phyloP scores from a whole-genome alignment of 2,888 invertebrate genomes.

The Tuberolachnus salignus region DNA sequence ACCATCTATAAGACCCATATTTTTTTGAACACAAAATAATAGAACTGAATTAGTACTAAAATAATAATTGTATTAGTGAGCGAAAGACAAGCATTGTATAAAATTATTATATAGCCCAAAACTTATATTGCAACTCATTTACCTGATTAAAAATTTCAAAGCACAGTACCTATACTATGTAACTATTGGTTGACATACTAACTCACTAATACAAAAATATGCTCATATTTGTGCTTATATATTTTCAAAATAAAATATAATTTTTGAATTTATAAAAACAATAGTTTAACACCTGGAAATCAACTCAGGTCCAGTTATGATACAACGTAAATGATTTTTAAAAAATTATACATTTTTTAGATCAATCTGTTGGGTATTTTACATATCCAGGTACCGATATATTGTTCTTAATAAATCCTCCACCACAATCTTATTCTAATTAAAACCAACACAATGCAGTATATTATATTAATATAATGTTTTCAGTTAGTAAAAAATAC shows the following conservation, averaged over 20 bases:
- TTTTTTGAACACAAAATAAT: slow-evolving; percentile 27
- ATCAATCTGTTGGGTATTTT: not conserved
- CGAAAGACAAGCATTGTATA: slow-evolving; percentile 27
- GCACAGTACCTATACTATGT: not conserved
- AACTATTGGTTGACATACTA: not conserved
- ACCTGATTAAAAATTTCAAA: not conserved
- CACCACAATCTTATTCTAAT: slow-evolving; percentile 51
- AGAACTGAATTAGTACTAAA: slow-evolving; percentile 2
- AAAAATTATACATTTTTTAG: too few relatives aligned
- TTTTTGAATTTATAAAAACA: not conserved
- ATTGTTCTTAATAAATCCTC: slow-evolving; percentile 32
- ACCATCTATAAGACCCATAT: slow-evolving; percentile 1
- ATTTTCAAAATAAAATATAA: not conserved
- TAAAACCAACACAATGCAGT: slow-evolving; percentile 37
- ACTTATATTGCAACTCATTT: not conserved
- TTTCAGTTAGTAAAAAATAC: slow-evolving; percentile 38
- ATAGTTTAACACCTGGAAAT: slow-evolving; percentile 8
- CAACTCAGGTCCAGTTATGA: slow-evolving; percentile 36
- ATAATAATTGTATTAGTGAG: slow-evolving; percentile 13
- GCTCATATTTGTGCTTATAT: not conserved
- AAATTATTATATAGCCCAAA: slow-evolving; percentile 18
- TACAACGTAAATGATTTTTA: too few relatives aligned
- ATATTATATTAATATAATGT: not conserved
- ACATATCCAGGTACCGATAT: not conserved
- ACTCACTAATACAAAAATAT: not conserved